Base-by-base conservation (phyloP, 2,888 invertebrate species). In the Griposia aprilina region DNA sequence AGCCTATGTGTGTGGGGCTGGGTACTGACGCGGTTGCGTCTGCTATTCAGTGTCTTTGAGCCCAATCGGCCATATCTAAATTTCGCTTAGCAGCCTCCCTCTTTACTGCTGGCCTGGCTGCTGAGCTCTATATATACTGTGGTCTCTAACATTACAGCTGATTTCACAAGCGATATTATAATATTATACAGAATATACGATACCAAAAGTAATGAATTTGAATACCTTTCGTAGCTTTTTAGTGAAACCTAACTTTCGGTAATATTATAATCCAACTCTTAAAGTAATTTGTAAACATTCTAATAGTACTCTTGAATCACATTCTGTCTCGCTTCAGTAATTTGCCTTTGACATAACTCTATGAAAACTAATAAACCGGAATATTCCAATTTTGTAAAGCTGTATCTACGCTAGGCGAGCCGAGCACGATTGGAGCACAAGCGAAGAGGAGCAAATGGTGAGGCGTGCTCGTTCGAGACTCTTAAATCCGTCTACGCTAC, bases 351-450 rank as follows among this genome's bases (percentile, higher is more conserved):
- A 17, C 55, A 26, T 26, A 36, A 26, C 20, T 66, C 10, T 45
- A 13, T 26, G 60, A 63, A 57, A 7, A 36, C 23, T 78, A 55
- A 69, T 52, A 57, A 63, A 48, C 60, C 66, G 20, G 55, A 36
- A 45, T 68, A 52, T 80, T 57, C 36, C 0, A 11, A 65, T 30
- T 59, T 30, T 26, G 23, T 11, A 36, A 36, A 36, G 30, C 30
- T 36, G 30, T 3, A 3, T 36, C 30, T 36, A 36, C 30, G 30
- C 30, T 36, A 36, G 30, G 30, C 30, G 30, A 36, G 30, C 30
- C 30, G 30, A 36, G 30, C 30, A 36, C 30, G 30, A 36, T 1
- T 36, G 30, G 30, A 36, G 30, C 30, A 36, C 30, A 36, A 36
- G 30, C 30, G 30, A 3, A 36, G 30, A 3, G 3, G 30, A 36